Evolutionary conservation across 2,113 vertebrate species (phyloP), one percentile per base, ranked within the genome.

Genomic region (Xiphophorus couchianus): DNA sequence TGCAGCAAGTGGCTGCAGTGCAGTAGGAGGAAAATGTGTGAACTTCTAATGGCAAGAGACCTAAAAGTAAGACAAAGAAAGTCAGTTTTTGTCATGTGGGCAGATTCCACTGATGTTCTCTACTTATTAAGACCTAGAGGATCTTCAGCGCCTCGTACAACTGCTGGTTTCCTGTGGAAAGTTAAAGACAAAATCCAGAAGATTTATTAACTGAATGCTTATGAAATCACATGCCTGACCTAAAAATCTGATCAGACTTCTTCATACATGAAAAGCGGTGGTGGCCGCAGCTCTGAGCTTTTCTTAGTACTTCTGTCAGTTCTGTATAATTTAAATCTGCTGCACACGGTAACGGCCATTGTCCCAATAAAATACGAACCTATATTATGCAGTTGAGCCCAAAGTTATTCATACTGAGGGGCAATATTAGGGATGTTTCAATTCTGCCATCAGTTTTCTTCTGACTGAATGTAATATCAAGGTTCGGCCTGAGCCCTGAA

Each of bases 1-100:
- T 84, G 87, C 83, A 68, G 66, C 19, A 48, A 78, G 76, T 75
- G 77, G 64, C 72, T 77, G 62, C 74, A 74, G 72, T 58, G 62
- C 33, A 73, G 73, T 19, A 37, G 4, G 27, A 68, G 62, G 29
- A 31, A 66, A 67, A 12, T 63, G 27, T 67, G 42, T 37, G 63
- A 64, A 74, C 65, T 60, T 80, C 25, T 60, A 35, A 33, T 60
- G 58, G 54, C 62, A 58, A 54, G 19, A 81, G 28, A 66, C 12
- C 30, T 22, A 61, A 44, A 66, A 64, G 66, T 68, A 54, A 76
- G 44, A 68, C 37, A 30, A 68, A 69, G 64, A 66, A 30, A 66
- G 73, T 58, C 68, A 7, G 35, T 62, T 66, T 61, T 73, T 66
- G 19, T 76, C 72, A 67, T 30, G 71, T 33, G 69, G 44, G 42